These are phyloP conservation scores for Ophion costatus DNA, from an alignment of 2,888 invertebrate species.

Conservation along the genomic window DNA sequence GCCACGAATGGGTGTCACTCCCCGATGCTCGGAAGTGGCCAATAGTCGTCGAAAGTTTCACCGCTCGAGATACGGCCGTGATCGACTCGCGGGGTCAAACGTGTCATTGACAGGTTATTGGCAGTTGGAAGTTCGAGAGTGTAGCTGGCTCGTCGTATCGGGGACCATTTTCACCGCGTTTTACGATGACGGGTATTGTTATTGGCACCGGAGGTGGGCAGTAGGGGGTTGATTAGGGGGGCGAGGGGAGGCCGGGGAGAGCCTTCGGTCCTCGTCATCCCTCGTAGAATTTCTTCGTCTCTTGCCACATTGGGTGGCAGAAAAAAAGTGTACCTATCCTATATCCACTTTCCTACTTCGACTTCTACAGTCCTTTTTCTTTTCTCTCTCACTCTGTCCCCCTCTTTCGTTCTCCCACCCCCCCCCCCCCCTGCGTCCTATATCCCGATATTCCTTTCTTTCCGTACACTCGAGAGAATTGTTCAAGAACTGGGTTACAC, in stretches of 20 bases:
- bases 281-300: slow-evolving; percentile 17
- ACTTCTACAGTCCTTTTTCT: slow-evolving; percentile 16
- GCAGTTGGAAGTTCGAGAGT: slow-evolving; percentile 76
- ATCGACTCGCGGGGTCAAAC: neutral
- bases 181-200: slow-evolving; percentile 79
- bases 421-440: neutral
- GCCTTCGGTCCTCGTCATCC: neutral
- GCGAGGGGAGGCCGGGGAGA: neutral
- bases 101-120: slow-evolving; percentile 75
- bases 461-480: slow-evolving; percentile 13
- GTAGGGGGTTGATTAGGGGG: neutral
- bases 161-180: slow-evolving; percentile 76
- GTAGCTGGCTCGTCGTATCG: slow-evolving; percentile 73
- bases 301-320: slow-evolving; percentile 49
- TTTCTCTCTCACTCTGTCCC: neutral
- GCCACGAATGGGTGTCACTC: neutral
- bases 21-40: neutral
- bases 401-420: slow-evolving; percentile 6
- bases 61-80: neutral
- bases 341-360: slow-evolving; percentile 27
- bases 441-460: slow-evolving; percentile 42
- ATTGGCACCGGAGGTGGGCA: slow-evolving; percentile 70
- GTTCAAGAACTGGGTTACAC: slow-evolving; percentile 68
- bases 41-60: neutral
- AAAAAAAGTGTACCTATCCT: slow-evolving; percentile 19